These are phyloP conservation scores for Dasyornis broadbenti DNA, from an alignment of 2,113 vertebrate species.

Conservation along the genomic window DNA sequence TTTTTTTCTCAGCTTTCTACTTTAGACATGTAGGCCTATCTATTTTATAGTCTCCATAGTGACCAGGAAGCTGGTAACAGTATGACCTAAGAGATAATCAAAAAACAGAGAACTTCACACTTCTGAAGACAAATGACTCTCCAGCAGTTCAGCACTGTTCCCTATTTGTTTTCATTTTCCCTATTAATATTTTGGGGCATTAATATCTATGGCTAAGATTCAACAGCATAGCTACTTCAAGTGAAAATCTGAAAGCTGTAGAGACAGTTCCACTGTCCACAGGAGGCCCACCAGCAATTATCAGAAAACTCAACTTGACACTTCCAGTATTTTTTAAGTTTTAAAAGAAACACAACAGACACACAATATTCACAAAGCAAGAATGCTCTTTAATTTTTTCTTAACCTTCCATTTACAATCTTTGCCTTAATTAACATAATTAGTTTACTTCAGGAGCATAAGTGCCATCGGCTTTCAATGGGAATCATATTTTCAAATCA, in stretches of 20 bases:
- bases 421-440: background rate
- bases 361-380: background rate
- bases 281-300: background rate
- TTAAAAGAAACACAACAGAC: background rate
- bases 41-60: slow-evolving; percentile 45
- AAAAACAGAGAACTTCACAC: background rate
- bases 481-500: background rate
- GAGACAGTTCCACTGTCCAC: background rate
- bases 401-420: background rate
- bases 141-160: background rate
- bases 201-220: background rate
- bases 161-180: background rate
- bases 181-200: background rate
- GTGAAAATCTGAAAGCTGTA: background rate
- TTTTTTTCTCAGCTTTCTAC: background rate
- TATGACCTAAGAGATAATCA: slow-evolving; percentile 8
- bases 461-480: background rate
- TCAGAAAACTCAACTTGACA: background rate
- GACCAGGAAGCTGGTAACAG: slow-evolving; percentile 5
- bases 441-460: background rate
- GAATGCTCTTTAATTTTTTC: background rate
- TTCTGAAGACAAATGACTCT: background rate
- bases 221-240: background rate
- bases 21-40: background rate
- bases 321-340: background rate